Percentiles rank a stretch among this genome's conserved stretches.
These are phyloP conservation scores for Porites lobata DNA, from an alignment of 92 coral and sea anemone genomes.

Conservation along the genomic window DNA sequence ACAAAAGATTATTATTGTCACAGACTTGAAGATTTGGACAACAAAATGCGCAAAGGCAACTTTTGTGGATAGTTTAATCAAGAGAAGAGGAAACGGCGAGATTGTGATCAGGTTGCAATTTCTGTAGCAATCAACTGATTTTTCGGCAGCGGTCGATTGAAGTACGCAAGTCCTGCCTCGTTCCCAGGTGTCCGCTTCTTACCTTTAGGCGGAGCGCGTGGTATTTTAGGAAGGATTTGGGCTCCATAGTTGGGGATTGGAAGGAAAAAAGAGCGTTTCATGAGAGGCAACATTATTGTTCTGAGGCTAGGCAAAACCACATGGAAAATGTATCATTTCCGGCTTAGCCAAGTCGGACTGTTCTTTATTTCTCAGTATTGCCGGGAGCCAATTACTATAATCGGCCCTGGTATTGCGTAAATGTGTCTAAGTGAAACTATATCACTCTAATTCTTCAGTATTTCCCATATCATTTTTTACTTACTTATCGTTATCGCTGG, in stretches of 20 bases:
- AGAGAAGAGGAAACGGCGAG: conserved; percentile 17
- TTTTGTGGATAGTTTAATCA: conserved; percentile 4
- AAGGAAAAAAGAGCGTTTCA: too few species aligned
- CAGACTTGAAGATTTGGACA: conserved; percentile 7
- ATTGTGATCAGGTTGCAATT: conserved; percentile 9
- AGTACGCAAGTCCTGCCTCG: conserved; percentile 1
- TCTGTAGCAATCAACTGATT: background rate
- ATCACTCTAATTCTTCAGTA: background rate
- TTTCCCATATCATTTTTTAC: conserved; percentile 15
- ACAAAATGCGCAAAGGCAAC: conserved; percentile 5
- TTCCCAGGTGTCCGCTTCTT: background rate
- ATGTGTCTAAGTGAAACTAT: background rate
- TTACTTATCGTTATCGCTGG: conserved; percentile 30
- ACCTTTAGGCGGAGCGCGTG: background rate
- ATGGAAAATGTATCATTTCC: background rate
- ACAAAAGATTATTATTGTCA: background rate
- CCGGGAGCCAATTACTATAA: too few species aligned
- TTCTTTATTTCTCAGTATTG: too few species aligned
- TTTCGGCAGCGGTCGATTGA: background rate
- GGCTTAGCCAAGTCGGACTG: background rate
- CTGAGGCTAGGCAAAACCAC: conserved; percentile 9
- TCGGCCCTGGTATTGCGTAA: background rate
- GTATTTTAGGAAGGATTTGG: conserved; percentile 14
- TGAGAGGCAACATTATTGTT: background rate
- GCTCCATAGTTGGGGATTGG: too few species aligned